Conservation (phyloP, 2,113 vertebrate species). For the Trematocara unimaculatum region DNA sequence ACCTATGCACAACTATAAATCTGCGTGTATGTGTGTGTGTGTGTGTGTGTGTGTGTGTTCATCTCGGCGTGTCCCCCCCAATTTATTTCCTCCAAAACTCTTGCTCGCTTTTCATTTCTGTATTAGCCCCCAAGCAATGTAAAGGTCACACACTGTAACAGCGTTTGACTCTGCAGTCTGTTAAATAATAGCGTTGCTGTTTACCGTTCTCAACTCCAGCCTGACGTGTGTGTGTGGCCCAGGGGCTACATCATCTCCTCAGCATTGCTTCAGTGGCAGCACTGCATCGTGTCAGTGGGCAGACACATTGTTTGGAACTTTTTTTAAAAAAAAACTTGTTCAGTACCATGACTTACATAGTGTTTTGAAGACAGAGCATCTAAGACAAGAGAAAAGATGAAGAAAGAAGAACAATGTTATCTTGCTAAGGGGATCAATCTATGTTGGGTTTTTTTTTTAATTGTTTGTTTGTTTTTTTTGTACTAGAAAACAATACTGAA, state of each 20-base stretch:
- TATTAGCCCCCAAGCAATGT: conserved; percentile 53
- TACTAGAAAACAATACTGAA: background rate
- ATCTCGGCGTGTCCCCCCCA: background rate
- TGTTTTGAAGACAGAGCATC: background rate
- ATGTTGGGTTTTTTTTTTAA: fast-evolving
- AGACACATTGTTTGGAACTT: background rate
- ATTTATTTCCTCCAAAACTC: background rate
- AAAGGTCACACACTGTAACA: conserved; percentile 55
- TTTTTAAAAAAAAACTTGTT: background rate
- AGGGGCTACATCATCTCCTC: conserved; percentile 35
- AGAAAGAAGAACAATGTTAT: background rate
- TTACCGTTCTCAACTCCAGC: conserved; percentile 40
- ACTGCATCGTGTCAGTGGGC: conserved; percentile 13
- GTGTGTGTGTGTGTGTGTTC: background rate
- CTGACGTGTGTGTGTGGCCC: conserved; percentile 19
- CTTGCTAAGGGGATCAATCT: background rate
- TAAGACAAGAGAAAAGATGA: background rate
- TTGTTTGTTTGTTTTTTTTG: background rate
- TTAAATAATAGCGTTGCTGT: conserved; percentile 54
- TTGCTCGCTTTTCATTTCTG: conserved; percentile 27
- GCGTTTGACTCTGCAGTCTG: conserved; percentile 50
- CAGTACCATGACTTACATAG: background rate
- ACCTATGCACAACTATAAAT: background rate
- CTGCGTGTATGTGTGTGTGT: background rate
- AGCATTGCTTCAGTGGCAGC: background rate